Conservation (phyloP, 2,113 vertebrate species). For the Ginglymostoma cirratum region DNA sequence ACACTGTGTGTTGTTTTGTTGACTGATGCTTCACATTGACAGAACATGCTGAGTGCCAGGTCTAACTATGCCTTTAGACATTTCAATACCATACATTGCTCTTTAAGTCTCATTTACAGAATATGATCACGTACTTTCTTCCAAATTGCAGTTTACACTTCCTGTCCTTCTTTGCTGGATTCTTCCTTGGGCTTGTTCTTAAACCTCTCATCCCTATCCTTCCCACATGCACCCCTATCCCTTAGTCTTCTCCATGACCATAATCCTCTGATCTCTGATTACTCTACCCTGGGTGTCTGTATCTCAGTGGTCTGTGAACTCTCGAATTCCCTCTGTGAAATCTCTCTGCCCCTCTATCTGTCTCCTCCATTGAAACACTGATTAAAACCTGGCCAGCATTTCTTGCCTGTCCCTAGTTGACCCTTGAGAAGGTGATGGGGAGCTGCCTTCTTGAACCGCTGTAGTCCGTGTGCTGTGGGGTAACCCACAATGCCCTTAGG, state of each 20-base stretch:
- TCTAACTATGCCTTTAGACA: not conserved
- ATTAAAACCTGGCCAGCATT: no score
- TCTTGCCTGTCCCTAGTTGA: no score
- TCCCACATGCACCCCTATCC: not conserved
- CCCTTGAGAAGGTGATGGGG: no score
- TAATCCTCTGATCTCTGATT: no score
- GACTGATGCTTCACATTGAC: not conserved
- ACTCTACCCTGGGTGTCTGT: no score
- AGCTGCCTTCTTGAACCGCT: no score
- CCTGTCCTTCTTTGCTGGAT: not conserved
- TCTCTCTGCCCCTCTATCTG: no score
- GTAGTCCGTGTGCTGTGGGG: no score
- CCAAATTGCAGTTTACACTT: not conserved
- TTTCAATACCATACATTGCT: not conserved
- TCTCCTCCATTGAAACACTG: no score
- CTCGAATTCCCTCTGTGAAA: no score
- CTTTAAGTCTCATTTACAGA: not conserved
- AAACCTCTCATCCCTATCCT: not conserved
- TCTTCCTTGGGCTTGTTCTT: not conserved
- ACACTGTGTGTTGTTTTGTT: not conserved
- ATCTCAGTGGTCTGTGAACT: no score
- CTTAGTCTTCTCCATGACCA: not conserved
- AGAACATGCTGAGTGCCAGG: not conserved
- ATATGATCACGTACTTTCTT: not conserved
- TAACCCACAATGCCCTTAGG: no score